Conservation (phyloP, 1,140 invertebrate genomes). For the Drosophila navojoa region DNA sequence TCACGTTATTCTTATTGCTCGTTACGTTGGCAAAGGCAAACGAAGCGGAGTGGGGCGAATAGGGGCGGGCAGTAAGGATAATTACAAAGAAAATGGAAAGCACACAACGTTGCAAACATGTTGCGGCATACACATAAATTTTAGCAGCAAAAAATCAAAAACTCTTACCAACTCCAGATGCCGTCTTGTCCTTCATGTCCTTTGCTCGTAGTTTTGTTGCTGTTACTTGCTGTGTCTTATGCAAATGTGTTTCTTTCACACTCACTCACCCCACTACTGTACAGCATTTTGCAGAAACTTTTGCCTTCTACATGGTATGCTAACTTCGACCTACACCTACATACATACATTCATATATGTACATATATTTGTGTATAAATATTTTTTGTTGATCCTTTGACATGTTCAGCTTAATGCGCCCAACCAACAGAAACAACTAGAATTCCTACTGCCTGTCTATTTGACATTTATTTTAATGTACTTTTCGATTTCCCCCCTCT, state of each 20-base stretch:
- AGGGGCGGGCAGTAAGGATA: constrained; percentile 54
- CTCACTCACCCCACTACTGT: neutral
- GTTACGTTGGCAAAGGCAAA: constrained; percentile 31
- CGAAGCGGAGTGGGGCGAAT: constrained; percentile 16
- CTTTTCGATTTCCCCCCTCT: constrained; percentile 58
- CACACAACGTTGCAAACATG: constrained; percentile 80
- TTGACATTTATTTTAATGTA: constrained; percentile 64
- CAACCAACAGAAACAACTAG: constrained; percentile 12
- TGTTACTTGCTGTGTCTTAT: constrained; percentile 68
- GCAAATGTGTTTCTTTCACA: constrained; percentile 57
- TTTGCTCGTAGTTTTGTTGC: constrained; percentile 54
- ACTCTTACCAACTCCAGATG: constrained; percentile 48
- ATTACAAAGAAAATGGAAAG: constrained; percentile 81
- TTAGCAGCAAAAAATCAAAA: constrained; percentile 48
- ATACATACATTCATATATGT: neutral
- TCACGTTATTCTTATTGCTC: constrained; percentile 61
- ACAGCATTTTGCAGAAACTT: constrained; percentile 58
- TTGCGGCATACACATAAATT: constrained; percentile 61
- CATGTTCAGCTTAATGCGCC: constrained; percentile 79
- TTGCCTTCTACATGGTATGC: constrained; percentile 58
- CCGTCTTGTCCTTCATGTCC: constrained; percentile 23
- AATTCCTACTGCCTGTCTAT: constrained; percentile 24
- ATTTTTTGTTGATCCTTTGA: constrained; percentile 67
- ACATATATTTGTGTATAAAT: constrained; percentile 13
- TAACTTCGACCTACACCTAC: constrained; percentile 48